Evolutionary conservation across 2,113 vertebrate genomes (phyloP).

Genomic region (Oncorhynchus masou): DNA sequence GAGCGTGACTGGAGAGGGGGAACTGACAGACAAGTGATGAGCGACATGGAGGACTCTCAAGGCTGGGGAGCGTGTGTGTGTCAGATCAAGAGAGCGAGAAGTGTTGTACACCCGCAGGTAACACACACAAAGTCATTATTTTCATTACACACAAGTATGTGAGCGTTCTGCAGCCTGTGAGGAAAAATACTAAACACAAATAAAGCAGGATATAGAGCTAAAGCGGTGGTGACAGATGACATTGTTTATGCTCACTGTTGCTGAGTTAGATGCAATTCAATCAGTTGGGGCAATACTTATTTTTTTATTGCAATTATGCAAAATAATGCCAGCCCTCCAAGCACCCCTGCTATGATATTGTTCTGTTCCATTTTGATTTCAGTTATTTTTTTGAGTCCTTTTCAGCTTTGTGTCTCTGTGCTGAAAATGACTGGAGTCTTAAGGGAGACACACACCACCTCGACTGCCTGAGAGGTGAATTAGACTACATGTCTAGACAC

Average conservation of each 20-base stretch:
- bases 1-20: background rate
- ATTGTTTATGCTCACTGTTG: conserved; percentile 33
- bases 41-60: conserved; percentile 42
- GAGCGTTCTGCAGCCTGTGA: conserved; percentile 24
- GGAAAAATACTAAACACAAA: background rate
- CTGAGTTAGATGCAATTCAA: conserved; percentile 41
- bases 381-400: conserved; percentile 5
- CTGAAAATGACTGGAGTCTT: conserved; percentile 12
- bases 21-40: conserved; percentile 41
- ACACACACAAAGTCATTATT: conserved; percentile 52
- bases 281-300: conserved; percentile 31
- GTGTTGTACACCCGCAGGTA: conserved; percentile 37
- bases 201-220: conserved; percentile 12
- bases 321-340: conserved; percentile 28
- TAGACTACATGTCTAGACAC: background rate
- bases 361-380: conserved; percentile 18
- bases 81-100: background rate
- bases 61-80: conserved; percentile 3
- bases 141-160: conserved; percentile 39
- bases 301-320: conserved; percentile 45
- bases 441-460: background rate
- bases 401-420: background rate
- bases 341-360: conserved; percentile 13
- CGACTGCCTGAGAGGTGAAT: conserved; percentile 19
- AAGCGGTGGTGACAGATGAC: conserved; percentile 26